A percentile compares a stretch with the other conserved stretches of the same genome.
phyloP scores from a whole-genome alignment of 92 coral and sea anemone genomes.

The Micromussa lordhowensis region DNA sequence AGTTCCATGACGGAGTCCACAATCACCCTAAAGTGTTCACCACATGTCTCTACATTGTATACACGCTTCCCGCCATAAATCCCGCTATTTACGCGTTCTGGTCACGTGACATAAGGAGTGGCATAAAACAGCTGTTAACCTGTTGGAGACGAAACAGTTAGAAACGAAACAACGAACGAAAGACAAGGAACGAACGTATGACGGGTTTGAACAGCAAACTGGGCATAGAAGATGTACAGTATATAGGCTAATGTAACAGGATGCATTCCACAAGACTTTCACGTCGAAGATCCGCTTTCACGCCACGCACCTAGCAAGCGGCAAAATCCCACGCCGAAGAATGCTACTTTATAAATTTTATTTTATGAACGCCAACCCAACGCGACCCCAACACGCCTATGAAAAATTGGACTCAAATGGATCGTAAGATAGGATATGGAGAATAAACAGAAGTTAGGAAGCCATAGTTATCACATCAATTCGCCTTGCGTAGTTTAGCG shows the following conservation, averaged over 20 bases:
- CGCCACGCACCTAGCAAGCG: too few relatives aligned
- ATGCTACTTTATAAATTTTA: too few relatives aligned
- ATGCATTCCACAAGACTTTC: too few relatives aligned
- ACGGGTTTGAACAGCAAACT: background rate
- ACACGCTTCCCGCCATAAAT: constrained; percentile 56
- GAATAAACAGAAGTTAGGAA: too few relatives aligned
- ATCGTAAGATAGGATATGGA: too few relatives aligned
- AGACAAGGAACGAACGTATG: background rate
- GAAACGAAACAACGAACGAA: background rate
- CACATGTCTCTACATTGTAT: constrained; percentile 49
- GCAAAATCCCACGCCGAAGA: too few relatives aligned
- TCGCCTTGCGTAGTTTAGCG: too few relatives aligned
- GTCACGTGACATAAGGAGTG: constrained; percentile 48
- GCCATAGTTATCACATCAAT: too few relatives aligned
- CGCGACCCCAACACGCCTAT: too few relatives aligned
- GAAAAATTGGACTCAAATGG: too few relatives aligned
- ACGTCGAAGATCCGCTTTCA: too few relatives aligned
- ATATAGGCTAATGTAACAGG: background rate
- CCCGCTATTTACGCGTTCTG: constrained; percentile 66
- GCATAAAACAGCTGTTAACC: constrained; percentile 26
- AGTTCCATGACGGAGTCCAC: constrained; percentile 28
- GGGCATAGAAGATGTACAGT: background rate
- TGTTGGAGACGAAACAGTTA: constrained; percentile 20
- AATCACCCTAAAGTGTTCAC: constrained; percentile 47
- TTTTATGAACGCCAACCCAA: too few relatives aligned